Percentiles rank a stretch among this genome's conserved stretches.
phyloP scores from a whole-genome alignment of 2,888 invertebrate genomes.

The Heteropelma amictum region DNA sequence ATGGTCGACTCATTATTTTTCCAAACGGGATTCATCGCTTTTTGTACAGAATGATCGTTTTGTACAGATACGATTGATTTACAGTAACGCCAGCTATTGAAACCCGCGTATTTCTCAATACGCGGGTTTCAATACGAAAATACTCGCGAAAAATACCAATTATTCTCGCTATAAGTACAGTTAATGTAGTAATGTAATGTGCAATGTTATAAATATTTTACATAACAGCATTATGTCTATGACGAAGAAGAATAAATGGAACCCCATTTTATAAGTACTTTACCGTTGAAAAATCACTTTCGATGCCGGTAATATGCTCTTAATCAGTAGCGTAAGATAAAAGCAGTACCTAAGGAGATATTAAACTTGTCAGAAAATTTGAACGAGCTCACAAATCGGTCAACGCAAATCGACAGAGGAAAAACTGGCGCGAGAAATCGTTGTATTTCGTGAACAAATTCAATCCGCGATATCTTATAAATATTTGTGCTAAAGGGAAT shows the following conservation, averaged over 20 bases:
- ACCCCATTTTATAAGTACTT: conserved; percentile 4
- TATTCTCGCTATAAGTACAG: conserved; percentile 51
- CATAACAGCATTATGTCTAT: conserved; percentile 43
- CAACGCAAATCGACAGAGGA: too few relatives aligned
- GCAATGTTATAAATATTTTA: too few relatives aligned
- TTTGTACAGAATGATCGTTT: neutral
- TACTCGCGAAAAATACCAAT: conserved; percentile 42
- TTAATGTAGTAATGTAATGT: conserved; percentile 52
- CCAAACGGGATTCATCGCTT: too few relatives aligned
- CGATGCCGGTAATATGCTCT: too few relatives aligned
- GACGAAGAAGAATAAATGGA: conserved; percentile 23
- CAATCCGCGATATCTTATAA: neutral
- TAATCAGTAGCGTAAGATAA: neutral
- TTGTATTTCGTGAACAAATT: neutral
- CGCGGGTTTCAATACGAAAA: conserved; percentile 1
- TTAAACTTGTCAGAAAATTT: neutral
- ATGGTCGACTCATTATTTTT: neutral
- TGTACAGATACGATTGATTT: conserved; percentile 9
- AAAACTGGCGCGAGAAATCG: neutral
- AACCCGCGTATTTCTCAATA: too few relatives aligned
- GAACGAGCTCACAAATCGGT: too few relatives aligned
- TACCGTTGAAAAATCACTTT: neutral
- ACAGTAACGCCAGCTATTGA: too few relatives aligned
- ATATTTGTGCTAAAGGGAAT: too few relatives aligned
- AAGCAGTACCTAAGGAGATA: neutral